Evolutionary conservation across 2,797 vertebrate species (phyloP), one percentile per base, ranked within the genome.

Genomic region (Spinibarbus caldwelli): DNA sequence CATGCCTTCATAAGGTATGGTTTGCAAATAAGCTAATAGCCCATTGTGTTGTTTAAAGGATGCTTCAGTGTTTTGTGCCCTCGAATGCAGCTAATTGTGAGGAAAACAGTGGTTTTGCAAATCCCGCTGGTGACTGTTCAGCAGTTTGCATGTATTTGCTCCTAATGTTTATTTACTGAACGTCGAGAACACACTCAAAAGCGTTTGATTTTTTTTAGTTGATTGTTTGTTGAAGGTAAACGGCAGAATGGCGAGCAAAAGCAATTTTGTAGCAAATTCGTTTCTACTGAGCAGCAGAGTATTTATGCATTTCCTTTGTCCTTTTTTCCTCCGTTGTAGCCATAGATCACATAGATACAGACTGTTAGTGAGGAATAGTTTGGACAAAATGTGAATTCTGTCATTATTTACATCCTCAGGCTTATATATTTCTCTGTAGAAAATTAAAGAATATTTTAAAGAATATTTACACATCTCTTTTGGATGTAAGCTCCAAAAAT

Each of bases 21-120:
- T 84, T 64, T 77, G 62, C 26, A 82, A 67, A 84, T 83, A 49
- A 26, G 43, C 45, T 83, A 66, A 83, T 67, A 84, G 82, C 34
- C 11, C 34, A 68, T 67, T 77, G 45, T 84, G 45, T 41, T 64
- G 45, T 66, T 64, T 41, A 29, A 52, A 52, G 43, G 62, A 76
- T 2, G 11, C 34, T 76, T 11, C 34, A 59, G 67, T 75, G 59
- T 76, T 66, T 47, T 49, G 29, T 66, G 59, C 21, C 59, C 72
- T 77, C 41, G 73, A 77, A 84, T 2, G 52, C 68, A 47, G 52
- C 52, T 45, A 31, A 66, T 49, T 83, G 59, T 67, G 43, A 66
- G 59, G 29, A 64, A 78, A 79, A 66, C 59, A 64, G 5, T 66
- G 41, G 12, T 64, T 81, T 41, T 15, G 5, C 17, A 45, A 23